Percentiles rank a stretch among this genome's conserved stretches.
These are phyloP conservation scores for Progne subis DNA, from an alignment of 2,113 vertebrate species.

Conservation along the genomic window DNA sequence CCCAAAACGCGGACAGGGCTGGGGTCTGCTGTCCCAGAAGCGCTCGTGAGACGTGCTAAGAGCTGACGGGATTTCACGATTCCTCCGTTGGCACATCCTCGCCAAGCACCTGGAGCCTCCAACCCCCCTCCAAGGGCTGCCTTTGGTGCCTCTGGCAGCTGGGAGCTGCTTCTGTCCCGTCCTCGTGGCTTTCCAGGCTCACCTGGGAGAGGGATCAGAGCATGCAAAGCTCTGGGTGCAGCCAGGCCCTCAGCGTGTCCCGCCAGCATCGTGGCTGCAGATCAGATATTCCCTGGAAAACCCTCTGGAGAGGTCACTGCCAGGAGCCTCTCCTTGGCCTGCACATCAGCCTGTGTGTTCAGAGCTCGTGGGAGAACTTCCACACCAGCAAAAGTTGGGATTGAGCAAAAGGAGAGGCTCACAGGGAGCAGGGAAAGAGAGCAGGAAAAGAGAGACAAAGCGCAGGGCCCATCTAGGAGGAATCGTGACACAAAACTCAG, in stretches of 20 bases:
- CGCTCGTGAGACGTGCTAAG: background rate
- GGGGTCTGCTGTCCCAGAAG: background rate
- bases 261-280: background rate
- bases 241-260: background rate
- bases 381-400: background rate
- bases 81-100: background rate
- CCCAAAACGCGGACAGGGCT: background rate
- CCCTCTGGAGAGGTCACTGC: background rate
- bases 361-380: background rate
- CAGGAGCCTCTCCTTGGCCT: background rate
- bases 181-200: background rate
- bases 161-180: background rate
- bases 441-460: background rate
- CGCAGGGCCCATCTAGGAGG: background rate
- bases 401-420: background rate
- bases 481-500: fast-evolving
- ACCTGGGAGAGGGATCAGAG: background rate
- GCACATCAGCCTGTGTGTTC: background rate
- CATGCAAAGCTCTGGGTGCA: background rate
- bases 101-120: background rate
- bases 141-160: background rate
- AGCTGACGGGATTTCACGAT: background rate
- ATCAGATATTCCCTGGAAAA: background rate
- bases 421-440: background rate
- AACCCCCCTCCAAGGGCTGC: background rate